Evolutionary conservation across 2,113 vertebrate species (phyloP).

Genomic region (Apodemus speciosus): DNA sequence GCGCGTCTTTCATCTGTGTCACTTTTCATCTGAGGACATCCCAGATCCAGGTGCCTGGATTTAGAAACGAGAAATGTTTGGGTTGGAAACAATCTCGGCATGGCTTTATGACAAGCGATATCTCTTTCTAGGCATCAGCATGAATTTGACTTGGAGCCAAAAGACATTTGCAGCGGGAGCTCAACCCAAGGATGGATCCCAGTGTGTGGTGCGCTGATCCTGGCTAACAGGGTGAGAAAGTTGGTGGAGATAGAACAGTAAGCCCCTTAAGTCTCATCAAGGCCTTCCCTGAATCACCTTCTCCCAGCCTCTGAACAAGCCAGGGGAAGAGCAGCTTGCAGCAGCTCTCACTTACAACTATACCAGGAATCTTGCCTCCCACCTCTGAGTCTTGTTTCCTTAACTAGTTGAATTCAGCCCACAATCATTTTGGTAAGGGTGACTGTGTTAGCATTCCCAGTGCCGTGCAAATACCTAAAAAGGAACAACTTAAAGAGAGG

Average conservation of each 20-base stretch:
- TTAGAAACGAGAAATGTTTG: conserved; percentile 78
- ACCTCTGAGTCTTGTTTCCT: neutral
- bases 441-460: neutral
- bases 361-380: neutral
- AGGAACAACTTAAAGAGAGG: neutral
- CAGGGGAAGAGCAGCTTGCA: neutral
- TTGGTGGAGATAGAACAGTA: conserved; percentile 47
- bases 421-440: neutral
- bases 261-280: neutral
- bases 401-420: neutral
- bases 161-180: conserved; percentile 80
- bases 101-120: conserved; percentile 81
- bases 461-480: neutral
- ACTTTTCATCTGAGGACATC: conserved; percentile 78
- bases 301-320: neutral
- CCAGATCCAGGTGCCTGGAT: conserved; percentile 70
- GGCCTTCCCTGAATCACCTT: neutral
- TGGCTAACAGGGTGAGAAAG: conserved; percentile 30
- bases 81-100: conserved; percentile 80
- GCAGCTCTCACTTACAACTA: neutral
- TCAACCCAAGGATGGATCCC: conserved; percentile 74
- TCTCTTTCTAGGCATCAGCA: conserved; percentile 81
- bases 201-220: conserved; percentile 72
- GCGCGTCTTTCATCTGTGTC: conserved; percentile 82
- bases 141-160: conserved; percentile 83